Conservation (phyloP, 2,888 invertebrate genomes). For the Andrena dorsata region DNA sequence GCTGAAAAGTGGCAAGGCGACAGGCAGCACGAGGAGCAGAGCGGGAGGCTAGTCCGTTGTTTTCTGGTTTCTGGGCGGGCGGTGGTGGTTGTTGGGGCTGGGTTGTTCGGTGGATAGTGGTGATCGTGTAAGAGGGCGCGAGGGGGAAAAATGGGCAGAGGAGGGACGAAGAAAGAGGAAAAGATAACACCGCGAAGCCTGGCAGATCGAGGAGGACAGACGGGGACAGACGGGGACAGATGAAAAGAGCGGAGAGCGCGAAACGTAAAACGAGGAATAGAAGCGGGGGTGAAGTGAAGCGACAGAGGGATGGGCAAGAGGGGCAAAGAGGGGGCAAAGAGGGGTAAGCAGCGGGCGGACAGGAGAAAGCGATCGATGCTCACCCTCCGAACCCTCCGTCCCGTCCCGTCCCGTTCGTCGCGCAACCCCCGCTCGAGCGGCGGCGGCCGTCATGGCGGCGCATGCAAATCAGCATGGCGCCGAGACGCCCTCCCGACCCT, state of each 20-base stretch:
- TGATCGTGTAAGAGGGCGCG: slow-evolving; percentile 40
- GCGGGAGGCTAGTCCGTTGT: slow-evolving; percentile 52
- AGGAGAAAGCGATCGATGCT: slow-evolving; percentile 86
- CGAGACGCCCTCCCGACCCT: slow-evolving; percentile 85
- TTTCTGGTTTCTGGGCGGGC: slow-evolving; percentile 70
- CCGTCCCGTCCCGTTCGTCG: slow-evolving; percentile 67
- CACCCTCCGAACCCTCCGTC: slow-evolving; percentile 83
- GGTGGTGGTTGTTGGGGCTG: slow-evolving; percentile 64
- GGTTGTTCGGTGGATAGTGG: slow-evolving; percentile 59
- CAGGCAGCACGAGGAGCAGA: slow-evolving; percentile 11
- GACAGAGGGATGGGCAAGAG: slow-evolving; percentile 58
- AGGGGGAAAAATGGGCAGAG: slow-evolving; percentile 59
- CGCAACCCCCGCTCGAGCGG: slow-evolving; percentile 77
- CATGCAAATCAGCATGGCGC: slow-evolving; percentile 89
- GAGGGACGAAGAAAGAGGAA: slow-evolving; percentile 49
- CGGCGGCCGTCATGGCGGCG: slow-evolving; percentile 87
- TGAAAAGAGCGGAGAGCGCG: slow-evolving; percentile 36
- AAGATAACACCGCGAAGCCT: slow-evolving; percentile 58
- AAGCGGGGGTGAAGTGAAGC: slow-evolving; percentile 49
- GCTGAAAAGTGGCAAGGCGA: background rate
- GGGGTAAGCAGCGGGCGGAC: slow-evolving; percentile 78
- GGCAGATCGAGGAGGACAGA: slow-evolving; percentile 60
- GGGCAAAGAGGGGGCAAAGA: slow-evolving; percentile 65
- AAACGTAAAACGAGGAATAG: slow-evolving; percentile 56
- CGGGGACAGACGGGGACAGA: slow-evolving; percentile 49